Base-by-base conservation (phyloP, 2,113 vertebrate genomes). In the Sterrhoptilus dennistouni region DNA sequence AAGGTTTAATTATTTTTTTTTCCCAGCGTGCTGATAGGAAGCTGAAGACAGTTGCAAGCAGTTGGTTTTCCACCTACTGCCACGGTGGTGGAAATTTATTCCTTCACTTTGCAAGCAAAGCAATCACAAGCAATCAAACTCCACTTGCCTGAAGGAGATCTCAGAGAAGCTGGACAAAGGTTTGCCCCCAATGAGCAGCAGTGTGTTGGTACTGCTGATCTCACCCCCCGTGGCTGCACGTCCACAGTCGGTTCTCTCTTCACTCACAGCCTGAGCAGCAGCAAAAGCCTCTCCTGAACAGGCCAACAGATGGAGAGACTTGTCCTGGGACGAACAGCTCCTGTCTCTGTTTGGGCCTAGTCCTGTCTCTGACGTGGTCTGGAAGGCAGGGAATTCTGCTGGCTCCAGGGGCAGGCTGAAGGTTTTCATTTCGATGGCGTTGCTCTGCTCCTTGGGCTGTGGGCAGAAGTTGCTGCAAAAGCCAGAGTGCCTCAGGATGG, bases 171-270 rank as follows among this genome's bases (percentile, higher is more conserved):
- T 64, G 64, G 95, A 94, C 57, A 97, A 87, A 14, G 98, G 98
- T 90, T 97, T 98, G 1, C 99, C 99, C 23, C 99, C 98, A 0
- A 99, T 49, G 28, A 99, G 95, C 90, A 99, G 97, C 82, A 99
- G 95, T 36, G 98, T 56, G 16, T 98, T 97, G 29, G 98, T 97
- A 8, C 97, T 80, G 6, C 98, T 64, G 36, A 60, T 35, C 79
- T 28, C 54, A 31, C 3, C 42, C 38, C 2, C 49, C 0, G 10
- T 4, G 0, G 23, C 15, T 1, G 0, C 2, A 0, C 15, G 36
- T 14, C 31, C 36, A 20, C 12, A 31, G 24, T 28, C 10, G 0
- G 52, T 25, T 29, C 87, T 83, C 28, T 65, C 57, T 40, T 49
- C 72, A 56, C 63, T 52, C 27, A 12, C 82, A 45, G 13, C 6